phyloP scores from a whole-genome alignment of 35 echinoderm and acorn worm species.

The Ophiothrix spiculata region DNA sequence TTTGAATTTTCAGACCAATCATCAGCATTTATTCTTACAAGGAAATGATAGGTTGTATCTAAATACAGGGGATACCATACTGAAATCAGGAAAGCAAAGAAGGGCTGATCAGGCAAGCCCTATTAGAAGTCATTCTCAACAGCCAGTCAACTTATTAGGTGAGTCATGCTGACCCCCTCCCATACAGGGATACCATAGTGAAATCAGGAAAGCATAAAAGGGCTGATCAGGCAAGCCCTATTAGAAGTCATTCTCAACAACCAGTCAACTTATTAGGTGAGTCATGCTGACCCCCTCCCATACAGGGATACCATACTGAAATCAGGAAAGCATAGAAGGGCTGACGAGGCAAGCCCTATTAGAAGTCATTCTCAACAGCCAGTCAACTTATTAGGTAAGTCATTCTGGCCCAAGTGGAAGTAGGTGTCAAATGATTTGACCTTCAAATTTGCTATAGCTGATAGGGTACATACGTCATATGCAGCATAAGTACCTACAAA shows the following conservation, averaged over 20 bases:
- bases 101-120: conserved; percentile 27
- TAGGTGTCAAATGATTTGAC: no score
- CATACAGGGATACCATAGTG: neutral
- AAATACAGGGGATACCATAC: conserved; percentile 81
- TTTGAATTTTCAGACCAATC: no score
- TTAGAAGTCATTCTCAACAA: neutral
- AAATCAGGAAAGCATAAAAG: neutral
- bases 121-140: neutral
- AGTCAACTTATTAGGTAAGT: no score
- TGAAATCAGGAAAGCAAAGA: conserved; percentile 58
- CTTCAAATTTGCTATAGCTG: no score
- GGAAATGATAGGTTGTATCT: conserved; percentile 66
- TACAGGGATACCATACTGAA: no score
- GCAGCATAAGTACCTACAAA: no score
- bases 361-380: no score
- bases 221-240: neutral
- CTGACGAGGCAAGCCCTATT: no score
- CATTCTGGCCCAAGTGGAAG: no score
- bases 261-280: neutral
- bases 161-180: neutral
- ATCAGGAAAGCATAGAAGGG: no score
- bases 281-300: neutral
- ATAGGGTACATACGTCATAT: no score
- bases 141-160: neutral
- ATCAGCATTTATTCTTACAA: no score